Percentiles rank a stretch among this genome's conserved stretches.
Evolutionary conservation across 2,797 vertebrate genomes (phyloP).

Genomic region (Salarias fasciatus): DNA sequence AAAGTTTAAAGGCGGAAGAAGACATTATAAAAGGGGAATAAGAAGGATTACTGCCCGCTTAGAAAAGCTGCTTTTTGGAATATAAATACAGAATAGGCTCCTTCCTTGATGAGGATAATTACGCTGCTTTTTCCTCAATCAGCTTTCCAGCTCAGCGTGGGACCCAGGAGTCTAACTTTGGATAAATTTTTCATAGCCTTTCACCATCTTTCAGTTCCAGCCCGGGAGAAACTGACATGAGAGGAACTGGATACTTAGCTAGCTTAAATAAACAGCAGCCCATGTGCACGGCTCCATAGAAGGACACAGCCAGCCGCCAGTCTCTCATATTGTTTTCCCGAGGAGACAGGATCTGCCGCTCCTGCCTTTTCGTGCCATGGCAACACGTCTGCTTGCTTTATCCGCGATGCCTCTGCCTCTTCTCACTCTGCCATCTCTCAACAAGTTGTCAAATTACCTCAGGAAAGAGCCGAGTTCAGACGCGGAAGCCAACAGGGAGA

Average conservation of each 20-base stretch:
- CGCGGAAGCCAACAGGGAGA: slow-evolving; percentile 15
- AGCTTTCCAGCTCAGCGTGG: slow-evolving; percentile 62
- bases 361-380: slow-evolving; percentile 55
- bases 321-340: slow-evolving; percentile 53
- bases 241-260: slow-evolving; percentile 50
- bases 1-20: slow-evolving; percentile 19
- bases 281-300: slow-evolving; percentile 30
- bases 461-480: slow-evolving; percentile 28
- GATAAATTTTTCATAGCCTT: slow-evolving; percentile 66
- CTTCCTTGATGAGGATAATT: slow-evolving; percentile 63
- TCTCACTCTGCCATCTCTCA: slow-evolving; percentile 33
- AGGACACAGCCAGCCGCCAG: slow-evolving; percentile 32
- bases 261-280: slow-evolving; percentile 61
- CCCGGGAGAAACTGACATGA: slow-evolving; percentile 45
- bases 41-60: slow-evolving; percentile 37
- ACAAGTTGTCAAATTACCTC: slow-evolving; percentile 55
- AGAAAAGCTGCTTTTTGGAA: slow-evolving; percentile 38
- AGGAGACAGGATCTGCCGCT: slow-evolving; percentile 44
- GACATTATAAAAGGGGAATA: slow-evolving; percentile 1
- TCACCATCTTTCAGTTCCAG: slow-evolving; percentile 54
- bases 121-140: slow-evolving; percentile 60
- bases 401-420: slow-evolving; percentile 23
- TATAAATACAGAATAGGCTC: slow-evolving; percentile 50
- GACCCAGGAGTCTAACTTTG: slow-evolving; percentile 52
- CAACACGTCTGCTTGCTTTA: slow-evolving; percentile 58